These are phyloP conservation scores for Tyria jacobaeae DNA, from an alignment of 2,888 invertebrate species.

Conservation along the genomic window DNA sequence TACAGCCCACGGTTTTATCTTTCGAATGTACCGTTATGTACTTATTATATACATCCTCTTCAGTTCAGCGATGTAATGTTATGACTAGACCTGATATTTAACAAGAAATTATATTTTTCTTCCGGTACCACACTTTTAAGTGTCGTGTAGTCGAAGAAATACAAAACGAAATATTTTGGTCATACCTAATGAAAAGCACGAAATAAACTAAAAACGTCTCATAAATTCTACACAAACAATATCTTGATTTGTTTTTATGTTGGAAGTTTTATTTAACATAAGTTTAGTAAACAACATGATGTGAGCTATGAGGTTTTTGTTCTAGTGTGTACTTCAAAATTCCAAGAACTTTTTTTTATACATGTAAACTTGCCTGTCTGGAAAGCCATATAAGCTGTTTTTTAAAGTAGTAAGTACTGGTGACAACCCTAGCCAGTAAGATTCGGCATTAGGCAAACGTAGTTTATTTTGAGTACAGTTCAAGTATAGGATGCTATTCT, in stretches of 20 bases:
- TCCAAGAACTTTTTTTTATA: too few species aligned
- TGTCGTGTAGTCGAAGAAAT: too few species aligned
- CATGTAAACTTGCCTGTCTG: background rate
- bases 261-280: constrained; percentile 41
- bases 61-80: constrained; percentile 46
- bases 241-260: constrained; percentile 29
- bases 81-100: constrained; percentile 34
- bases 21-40: constrained; percentile 66
- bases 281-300: constrained; percentile 54
- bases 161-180: constrained; percentile 9
- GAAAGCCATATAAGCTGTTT: constrained; percentile 1
- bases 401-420: constrained; percentile 19
- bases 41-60: constrained; percentile 43
- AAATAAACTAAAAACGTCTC: constrained; percentile 17
- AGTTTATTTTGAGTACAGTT: constrained; percentile 56
- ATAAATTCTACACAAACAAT: constrained; percentile 21
- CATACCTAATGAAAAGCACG: constrained; percentile 23
- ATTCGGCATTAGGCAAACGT: constrained; percentile 48
- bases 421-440: constrained; percentile 31
- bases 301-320: constrained; percentile 37
- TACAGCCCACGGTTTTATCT: constrained; percentile 54
- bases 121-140: constrained; percentile 11
- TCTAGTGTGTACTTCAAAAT: background rate
- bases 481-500: constrained; percentile 60
- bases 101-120: constrained; percentile 20